Percentiles rank a stretch among this genome's conserved stretches.
phyloP scores from a whole-genome alignment of 30 jellyfish, hydroid and myxozoan genomes.

The Aurelia sp. region DNA sequence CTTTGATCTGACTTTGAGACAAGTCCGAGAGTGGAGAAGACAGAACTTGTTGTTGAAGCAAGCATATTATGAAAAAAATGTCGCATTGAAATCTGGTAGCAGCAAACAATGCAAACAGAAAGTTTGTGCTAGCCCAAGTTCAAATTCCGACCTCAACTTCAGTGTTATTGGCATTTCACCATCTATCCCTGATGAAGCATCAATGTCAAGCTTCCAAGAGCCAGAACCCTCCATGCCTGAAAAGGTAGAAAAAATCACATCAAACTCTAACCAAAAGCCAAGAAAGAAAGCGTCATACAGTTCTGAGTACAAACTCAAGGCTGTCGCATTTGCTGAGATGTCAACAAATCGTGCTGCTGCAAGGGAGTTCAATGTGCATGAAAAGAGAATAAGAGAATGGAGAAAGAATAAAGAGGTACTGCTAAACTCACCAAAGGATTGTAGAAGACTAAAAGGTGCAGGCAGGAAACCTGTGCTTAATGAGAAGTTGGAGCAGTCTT shows the following conservation, averaged over 20 bases:
- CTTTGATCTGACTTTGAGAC: constrained; percentile 23
- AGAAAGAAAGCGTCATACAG: constrained; percentile 64
- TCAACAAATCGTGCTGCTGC: constrained; percentile 77
- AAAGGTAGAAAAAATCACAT: background rate
- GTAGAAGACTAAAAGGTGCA: constrained; percentile 74
- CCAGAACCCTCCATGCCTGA: constrained; percentile 41
- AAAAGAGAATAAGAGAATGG: constrained; percentile 73
- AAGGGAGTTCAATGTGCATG: constrained; percentile 64
- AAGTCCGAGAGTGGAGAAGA: constrained; percentile 61
- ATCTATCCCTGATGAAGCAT: background rate
- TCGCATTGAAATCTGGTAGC: constrained; percentile 22
- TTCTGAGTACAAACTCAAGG: constrained; percentile 61
- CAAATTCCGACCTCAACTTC: constrained; percentile 7
- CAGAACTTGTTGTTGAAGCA: constrained; percentile 52
- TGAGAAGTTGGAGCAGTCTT: constrained; percentile 32
- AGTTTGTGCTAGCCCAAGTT: background rate
- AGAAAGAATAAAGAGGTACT: constrained; percentile 60
- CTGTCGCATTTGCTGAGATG: constrained; percentile 71
- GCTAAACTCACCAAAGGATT: constrained; percentile 65
- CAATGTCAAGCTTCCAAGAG: constrained; percentile 10
- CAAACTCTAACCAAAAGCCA: constrained; percentile 30
- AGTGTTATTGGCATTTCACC: background rate
- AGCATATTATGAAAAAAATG: constrained; percentile 69
- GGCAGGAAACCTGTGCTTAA: constrained; percentile 56
- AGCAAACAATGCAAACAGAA: background rate